Evolutionary conservation across 2,113 vertebrate species (phyloP).

Genomic region (Seriola rivoliana): DNA sequence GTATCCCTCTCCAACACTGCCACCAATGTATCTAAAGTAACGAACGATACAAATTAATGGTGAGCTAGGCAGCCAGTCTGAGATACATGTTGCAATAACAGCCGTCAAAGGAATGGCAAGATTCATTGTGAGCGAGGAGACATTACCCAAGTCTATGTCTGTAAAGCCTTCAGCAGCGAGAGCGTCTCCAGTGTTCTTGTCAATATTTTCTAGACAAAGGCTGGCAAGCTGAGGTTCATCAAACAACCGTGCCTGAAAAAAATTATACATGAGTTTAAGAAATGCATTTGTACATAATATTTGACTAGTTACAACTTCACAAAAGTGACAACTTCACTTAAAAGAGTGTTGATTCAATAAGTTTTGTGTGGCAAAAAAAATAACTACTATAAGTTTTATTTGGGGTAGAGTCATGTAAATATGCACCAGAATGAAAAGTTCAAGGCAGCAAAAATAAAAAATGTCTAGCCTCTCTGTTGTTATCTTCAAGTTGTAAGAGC

Average conservation of each 20-base stretch:
- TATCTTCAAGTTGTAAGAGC: too few relatives aligned
- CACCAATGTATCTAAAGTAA: slow-evolving; percentile 91
- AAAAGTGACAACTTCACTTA: not conserved
- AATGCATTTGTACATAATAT: not conserved
- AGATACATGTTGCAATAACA: not conserved
- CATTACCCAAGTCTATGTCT: slow-evolving; percentile 93
- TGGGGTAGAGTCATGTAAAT: not conserved
- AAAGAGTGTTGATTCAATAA: not conserved
- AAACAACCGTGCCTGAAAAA: slow-evolving; percentile 91
- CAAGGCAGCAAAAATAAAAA: too few relatives aligned
- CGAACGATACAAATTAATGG: not conserved
- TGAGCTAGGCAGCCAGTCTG: not conserved
- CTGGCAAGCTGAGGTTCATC: slow-evolving; percentile 98
- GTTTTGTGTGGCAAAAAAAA: too few relatives aligned
- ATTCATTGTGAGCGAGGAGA: not conserved
- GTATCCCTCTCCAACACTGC: slow-evolving; percentile 96
- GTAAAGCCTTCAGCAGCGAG: slow-evolving; percentile 96
- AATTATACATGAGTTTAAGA: not conserved
- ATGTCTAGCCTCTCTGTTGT: too few relatives aligned
- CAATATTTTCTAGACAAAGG: slow-evolving; percentile 96
- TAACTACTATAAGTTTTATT: too few relatives aligned
- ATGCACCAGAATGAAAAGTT: too few relatives aligned
- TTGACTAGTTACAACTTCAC: not conserved
- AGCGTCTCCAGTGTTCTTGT: slow-evolving; percentile 96
- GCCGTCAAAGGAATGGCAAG: not conserved